Conservation (phyloP, 2,888 invertebrate genomes). For the Falcaria lacertinaria region DNA sequence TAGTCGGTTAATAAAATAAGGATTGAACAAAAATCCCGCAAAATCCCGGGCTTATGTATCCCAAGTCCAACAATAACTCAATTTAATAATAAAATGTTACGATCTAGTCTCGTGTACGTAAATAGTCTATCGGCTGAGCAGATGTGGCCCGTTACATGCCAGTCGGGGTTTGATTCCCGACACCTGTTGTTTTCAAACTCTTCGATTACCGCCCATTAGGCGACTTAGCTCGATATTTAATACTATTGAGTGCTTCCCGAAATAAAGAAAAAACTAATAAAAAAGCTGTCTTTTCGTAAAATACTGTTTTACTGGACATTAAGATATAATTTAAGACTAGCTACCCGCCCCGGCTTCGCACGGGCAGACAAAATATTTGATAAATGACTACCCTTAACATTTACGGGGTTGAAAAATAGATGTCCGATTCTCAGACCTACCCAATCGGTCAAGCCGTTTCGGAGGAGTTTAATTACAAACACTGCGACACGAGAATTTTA, state of each 20-base stretch:
- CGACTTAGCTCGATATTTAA: constrained; percentile 58
- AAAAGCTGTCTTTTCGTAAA: no score
- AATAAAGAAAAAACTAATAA: background rate
- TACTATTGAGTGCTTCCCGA: constrained; percentile 33
- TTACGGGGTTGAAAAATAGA: no score
- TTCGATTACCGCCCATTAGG: constrained; percentile 74
- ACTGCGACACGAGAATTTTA: no score
- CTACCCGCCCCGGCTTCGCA: no score
- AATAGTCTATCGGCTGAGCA: constrained; percentile 54
- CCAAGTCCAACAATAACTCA: background rate
- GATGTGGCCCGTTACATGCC: constrained; percentile 62
- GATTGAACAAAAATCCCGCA: background rate
- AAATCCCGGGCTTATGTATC: background rate
- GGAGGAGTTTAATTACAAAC: no score
- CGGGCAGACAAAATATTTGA: no score
- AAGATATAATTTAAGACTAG: no score
- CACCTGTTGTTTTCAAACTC: constrained; percentile 74
- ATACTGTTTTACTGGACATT: no score
- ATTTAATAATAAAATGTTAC: background rate
- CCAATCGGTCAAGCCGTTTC: no score
- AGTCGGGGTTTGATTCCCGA: constrained; percentile 62
- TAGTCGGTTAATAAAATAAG: no score
- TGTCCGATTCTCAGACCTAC: no score
- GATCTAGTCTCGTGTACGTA: constrained; percentile 10
- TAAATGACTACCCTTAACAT: no score